Conservation (phyloP, 2,888 invertebrate species). For the Automeris io region DNA sequence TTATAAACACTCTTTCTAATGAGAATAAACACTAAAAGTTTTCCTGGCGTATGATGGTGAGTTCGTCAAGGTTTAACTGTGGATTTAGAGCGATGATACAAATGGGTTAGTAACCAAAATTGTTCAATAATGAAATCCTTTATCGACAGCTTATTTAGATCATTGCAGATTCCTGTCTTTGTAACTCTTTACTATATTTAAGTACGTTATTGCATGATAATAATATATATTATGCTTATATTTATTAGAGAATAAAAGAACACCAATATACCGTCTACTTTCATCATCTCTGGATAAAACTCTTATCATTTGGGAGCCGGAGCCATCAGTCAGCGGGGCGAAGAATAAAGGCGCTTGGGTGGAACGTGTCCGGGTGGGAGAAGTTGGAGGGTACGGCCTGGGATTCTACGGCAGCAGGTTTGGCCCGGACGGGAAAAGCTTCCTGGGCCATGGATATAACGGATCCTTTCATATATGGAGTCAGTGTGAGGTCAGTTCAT, state of each 20-base stretch:
- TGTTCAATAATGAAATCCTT: too few species aligned
- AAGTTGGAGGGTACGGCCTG: conserved; percentile 94
- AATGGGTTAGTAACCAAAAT: too few species aligned
- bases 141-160: too few species aligned
- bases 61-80: too few species aligned
- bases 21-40: too few species aligned
- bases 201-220: too few species aligned
- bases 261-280: conserved; percentile 76
- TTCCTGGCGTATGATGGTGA: too few species aligned
- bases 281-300: conserved; percentile 96
- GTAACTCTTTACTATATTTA: too few species aligned
- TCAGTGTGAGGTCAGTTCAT: conserved; percentile 52
- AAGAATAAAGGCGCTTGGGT: conserved; percentile 82
- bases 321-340: conserved; percentile 17
- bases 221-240: conserved; percentile 2
- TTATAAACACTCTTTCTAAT: too few species aligned
- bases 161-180: too few species aligned
- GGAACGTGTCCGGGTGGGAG: conserved; percentile 90
- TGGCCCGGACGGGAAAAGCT: conserved; percentile 80
- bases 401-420: conserved; percentile 95
- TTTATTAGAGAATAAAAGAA: conserved; percentile 14
- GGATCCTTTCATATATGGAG: conserved; percentile 95
- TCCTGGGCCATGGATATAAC: conserved; percentile 93
- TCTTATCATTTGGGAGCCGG: conserved; percentile 91
- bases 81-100: too few species aligned